phyloP scores from a whole-genome alignment of 1,140 invertebrate species.

The Drosophila equinoxialis region DNA sequence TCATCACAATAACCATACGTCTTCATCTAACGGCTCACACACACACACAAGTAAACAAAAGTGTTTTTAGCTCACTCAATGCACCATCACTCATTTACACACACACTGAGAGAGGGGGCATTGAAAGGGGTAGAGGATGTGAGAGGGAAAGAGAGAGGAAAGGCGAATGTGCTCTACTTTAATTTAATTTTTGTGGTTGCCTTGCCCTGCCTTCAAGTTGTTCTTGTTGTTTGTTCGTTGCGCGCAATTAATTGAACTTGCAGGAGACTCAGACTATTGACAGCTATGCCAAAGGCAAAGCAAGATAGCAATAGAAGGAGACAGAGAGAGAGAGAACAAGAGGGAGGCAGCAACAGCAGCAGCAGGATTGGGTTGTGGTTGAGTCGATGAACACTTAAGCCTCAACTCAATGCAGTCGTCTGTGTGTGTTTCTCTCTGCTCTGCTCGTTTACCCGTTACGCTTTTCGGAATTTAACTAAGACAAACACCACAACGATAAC shows the following conservation, averaged over 20 bases:
- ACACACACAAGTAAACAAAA: constrained; percentile 65
- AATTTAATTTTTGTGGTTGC: constrained; percentile 82
- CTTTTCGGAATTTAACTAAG: constrained; percentile 79
- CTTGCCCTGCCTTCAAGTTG: constrained; percentile 27
- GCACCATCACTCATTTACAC: constrained; percentile 76
- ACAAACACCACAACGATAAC: constrained; percentile 79
- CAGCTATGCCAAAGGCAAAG: constrained; percentile 44
- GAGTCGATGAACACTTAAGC: constrained; percentile 80
- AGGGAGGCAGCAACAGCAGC: constrained; percentile 15
- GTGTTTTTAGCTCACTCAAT: constrained; percentile 73
- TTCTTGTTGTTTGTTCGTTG: constrained; percentile 67
- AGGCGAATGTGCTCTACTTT: constrained; percentile 62
- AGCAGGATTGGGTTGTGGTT: constrained; percentile 58
- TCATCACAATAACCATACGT: constrained; percentile 80
- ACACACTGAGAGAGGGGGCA: not conserved
- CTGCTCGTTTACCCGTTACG: constrained; percentile 73
- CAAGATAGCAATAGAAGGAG: not conserved
- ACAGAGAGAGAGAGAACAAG: not conserved
- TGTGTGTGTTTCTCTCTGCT: constrained; percentile 28
- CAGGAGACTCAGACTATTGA: constrained; percentile 72
- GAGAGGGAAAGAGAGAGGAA: not conserved
- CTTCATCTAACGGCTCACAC: constrained; percentile 66
- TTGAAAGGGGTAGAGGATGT: not conserved
- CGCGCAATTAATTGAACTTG: constrained; percentile 82
- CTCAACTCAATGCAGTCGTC: constrained; percentile 70